Evolutionary conservation across 2,888 invertebrate species (phyloP), one percentile per base, ranked within the genome.

Genomic region (Poecilobothrus nobilitatus): DNA sequence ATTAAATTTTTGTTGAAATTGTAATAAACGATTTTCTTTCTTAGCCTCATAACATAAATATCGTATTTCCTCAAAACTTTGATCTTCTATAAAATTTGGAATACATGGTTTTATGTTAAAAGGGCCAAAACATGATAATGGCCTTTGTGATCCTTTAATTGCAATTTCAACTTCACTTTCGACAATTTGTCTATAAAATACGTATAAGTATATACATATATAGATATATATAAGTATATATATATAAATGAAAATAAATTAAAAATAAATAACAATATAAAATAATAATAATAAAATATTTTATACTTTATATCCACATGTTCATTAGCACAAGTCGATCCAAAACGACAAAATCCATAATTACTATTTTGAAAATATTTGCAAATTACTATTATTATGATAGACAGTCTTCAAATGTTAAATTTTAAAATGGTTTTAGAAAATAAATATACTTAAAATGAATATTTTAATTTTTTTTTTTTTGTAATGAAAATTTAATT

Each of bases 21-120:
- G 85, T 8, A 89, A 87, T 2, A 89, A 78, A 67, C 83, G 88
- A 70, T 90, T 90, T 71, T 83, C 86, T 67, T 86, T 86, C 74
- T 86, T 86, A 0, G 91, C 89, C 76, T 91, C 88, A 77, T 92
- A 91, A 74, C 89, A 90, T 67, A 88, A 86, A 72, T 85, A 84
- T 69, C 94, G 85, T 0, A 92, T 83, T 83, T 95, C 95, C 76
- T 95, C 95, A 15, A 89, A 89, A 0, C 91, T 92, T 22, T 90
- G 80, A 75, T 91, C 91, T 67, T 90, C 88, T 69, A 86, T 83
- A 62, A 89, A 84, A 3, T 91, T 92, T 2, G 92, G 92, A 71
- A 93, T 85, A 66, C 84, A 85, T 0, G 87, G 85, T 73, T 88
- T 88, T 67, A 90, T 91, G 76, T 89, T 91, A 72, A 89, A 88